Percentiles rank a stretch among this genome's conserved stretches.
Conservation (phyloP, 2,113 vertebrate genomes). For the Dermatemys mawii region DNA sequence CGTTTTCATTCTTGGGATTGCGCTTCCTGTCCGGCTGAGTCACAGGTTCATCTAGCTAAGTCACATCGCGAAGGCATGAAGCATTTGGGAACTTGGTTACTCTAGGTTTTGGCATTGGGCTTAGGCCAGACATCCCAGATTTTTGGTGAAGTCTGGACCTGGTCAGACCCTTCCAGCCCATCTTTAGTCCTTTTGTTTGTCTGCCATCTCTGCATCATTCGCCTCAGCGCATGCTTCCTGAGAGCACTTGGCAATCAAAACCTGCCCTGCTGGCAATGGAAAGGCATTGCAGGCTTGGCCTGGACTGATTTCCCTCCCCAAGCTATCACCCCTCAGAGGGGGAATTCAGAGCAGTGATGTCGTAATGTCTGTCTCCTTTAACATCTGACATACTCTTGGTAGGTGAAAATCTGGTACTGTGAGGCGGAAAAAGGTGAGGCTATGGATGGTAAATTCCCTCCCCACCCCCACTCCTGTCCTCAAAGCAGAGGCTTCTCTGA, state of each 20-base stretch:
- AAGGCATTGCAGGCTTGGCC: not conserved
- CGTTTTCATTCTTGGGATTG: not conserved
- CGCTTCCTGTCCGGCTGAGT: not conserved
- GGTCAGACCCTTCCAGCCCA: constrained; percentile 13
- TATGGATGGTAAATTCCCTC: not conserved
- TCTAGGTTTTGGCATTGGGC: constrained; percentile 2
- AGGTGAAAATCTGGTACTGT: not conserved
- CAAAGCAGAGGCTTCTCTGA: not conserved
- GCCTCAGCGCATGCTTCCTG: constrained; percentile 7
- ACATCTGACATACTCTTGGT: accelerated
- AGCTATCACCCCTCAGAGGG: not conserved
- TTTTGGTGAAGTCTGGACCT: accelerated
- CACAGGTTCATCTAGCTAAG: not conserved
- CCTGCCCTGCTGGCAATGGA: not conserved
- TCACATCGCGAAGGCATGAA: not conserved
- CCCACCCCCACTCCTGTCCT: not conserved
- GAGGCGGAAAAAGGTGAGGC: not conserved
- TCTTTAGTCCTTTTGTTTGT: constrained; percentile 34
- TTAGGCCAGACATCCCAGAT: not conserved
- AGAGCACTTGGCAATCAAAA: accelerated
- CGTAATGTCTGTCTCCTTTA: not conserved
- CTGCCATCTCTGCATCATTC: not conserved
- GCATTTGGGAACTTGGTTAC: not conserved
- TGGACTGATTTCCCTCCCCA: constrained; percentile 1
- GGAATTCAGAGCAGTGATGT: not conserved